A percentile compares a stretch with the other conserved stretches of the same genome.
phyloP scores from a whole-genome alignment of 2,888 invertebrate species.

The Ophion ellenae region DNA sequence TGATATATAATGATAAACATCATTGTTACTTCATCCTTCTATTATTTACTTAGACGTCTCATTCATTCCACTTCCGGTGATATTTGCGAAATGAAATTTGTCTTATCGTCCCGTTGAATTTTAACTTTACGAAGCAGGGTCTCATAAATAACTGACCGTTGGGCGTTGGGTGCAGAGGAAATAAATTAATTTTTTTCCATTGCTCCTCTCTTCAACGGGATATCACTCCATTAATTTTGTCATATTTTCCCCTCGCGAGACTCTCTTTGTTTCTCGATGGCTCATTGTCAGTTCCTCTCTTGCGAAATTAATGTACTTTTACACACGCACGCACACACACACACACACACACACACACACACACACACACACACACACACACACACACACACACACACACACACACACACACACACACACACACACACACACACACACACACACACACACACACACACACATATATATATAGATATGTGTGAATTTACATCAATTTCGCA shows the following conservation, averaged over 20 bases:
- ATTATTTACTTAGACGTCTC: background rate
- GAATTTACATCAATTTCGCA: constrained; percentile 9
- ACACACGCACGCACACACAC: background rate
- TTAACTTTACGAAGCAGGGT: background rate
- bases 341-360: no score
- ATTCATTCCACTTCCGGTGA: background rate
- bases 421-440: no score
- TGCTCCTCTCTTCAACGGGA: constrained; percentile 1
- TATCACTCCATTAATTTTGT: background rate
- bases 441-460: no score
- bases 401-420: no score
- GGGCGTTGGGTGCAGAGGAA: constrained; percentile 36
- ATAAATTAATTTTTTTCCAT: constrained; percentile 45
- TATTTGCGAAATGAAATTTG: background rate
- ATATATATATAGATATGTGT: no score
- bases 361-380: no score
- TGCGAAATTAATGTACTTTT: background rate
- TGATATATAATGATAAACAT: background rate
- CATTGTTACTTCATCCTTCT: background rate
- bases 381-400: no score
- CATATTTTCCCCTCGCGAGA: background rate
- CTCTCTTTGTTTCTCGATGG: background rate
- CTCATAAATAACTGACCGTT: constrained; percentile 4
- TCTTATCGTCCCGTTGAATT: background rate
- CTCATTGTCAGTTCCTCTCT: background rate